Evolutionary conservation across 2,888 invertebrate species (phyloP).

Genomic region (Apoda limacodes): DNA sequence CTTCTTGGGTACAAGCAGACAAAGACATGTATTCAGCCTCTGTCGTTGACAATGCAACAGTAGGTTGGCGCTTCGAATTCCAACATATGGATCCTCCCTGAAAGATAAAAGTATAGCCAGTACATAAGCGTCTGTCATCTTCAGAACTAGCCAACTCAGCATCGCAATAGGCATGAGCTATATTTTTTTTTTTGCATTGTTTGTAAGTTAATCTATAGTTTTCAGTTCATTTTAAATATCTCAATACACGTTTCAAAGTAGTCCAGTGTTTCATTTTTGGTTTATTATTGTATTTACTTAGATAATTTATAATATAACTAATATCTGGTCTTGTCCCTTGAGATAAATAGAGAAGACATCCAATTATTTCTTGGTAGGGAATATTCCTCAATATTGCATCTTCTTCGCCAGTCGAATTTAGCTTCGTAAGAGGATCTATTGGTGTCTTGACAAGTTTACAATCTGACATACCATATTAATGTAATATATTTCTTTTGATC

Average conservation of each 20-base stretch:
- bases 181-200: slow-evolving; percentile 1
- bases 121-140: slow-evolving; percentile 14
- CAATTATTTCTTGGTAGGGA: slow-evolving; percentile 2
- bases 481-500: not conserved
- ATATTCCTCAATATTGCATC: not conserved
- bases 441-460: not conserved
- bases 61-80: slow-evolving; percentile 17
- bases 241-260: slow-evolving; percentile 11
- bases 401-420: not conserved
- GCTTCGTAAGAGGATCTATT: not conserved
- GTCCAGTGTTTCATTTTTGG: slow-evolving; percentile 13
- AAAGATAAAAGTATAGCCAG: slow-evolving; percentile 14
- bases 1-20: slow-evolving; percentile 20
- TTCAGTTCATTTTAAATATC: slow-evolving; percentile 14
- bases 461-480: not conserved
- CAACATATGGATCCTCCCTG: slow-evolving; percentile 18
- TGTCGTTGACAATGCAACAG: slow-evolving; percentile 21
- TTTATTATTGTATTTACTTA: slow-evolving; percentile 15
- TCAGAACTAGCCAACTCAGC: slow-evolving; percentile 13
- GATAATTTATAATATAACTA: slow-evolving; percentile 12
- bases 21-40: slow-evolving; percentile 25
- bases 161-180: slow-evolving; percentile 13
- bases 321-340: slow-evolving; percentile 15
- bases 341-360: slow-evolving; percentile 9
- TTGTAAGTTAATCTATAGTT: slow-evolving; percentile 9